Evolutionary conservation across 37 sponge, comb jelly and placozoan genomes (phyloP), one percentile per base, ranked within the genome.

Genomic region (Agelas oroides): DNA sequence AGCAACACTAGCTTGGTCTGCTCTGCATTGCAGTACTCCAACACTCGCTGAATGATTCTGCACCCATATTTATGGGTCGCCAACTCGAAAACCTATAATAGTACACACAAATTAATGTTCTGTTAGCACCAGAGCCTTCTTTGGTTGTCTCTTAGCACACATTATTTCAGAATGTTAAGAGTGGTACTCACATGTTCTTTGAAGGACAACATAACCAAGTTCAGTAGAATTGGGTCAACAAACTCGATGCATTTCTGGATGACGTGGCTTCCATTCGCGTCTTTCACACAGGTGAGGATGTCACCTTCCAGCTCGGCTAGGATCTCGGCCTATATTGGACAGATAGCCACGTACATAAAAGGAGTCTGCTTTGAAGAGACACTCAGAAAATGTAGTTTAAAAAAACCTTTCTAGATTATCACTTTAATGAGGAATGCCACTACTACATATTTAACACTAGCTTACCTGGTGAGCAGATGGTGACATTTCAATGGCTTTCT

Each of bases 201-300:
- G 76, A 98, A 92, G 46, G 99, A 65, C 34, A 66, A 32, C 52
- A 98, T 90, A 34, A 96, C 76, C 70, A 78, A 66, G 25, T 93
- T 57, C 40, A 95, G 91, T 31, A 73, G 61, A 37, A 33, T 39
- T 1, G 93, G 91, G 58, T 92, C 84, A 0, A 95, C 93, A 59
- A 87, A 92, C 77, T 94, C 93, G 35, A 98, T 87, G 85, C 97
- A 96, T 75, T 96, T 96, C 87, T 98, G 99, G 28, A 98, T 89
- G 18, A 98, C 99, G 60, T 98, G 99, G 65, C 96, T 98, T 6
- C 99, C 99, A 76, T 96, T 96, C 70, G 94, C 93, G 65, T 98
- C 93, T 56, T 87, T 87, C n/a, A 96, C 91, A 77, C 95, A 94
- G 59, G 90, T 87, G 31, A 98, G 59, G 2, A 96, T 91, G 59